Percentiles rank a stretch among this genome's conserved stretches.
Evolutionary conservation across 53 echinoderm and acorn worm genomes (phyloP).

Genomic region (Glandiceps talaboti): DNA sequence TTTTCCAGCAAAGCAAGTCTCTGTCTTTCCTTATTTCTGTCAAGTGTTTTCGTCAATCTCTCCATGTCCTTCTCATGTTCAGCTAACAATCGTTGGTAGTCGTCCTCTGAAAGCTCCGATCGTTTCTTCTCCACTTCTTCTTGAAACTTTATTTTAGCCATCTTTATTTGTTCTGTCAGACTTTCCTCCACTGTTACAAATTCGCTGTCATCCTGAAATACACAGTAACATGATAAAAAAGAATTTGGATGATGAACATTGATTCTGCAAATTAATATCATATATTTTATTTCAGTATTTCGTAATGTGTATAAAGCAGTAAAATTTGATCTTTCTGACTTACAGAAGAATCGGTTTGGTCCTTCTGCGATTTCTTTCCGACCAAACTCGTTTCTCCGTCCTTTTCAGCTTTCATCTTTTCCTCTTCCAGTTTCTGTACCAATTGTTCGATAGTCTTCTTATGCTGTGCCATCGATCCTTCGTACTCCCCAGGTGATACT

Average conservation of each 20-base stretch:
- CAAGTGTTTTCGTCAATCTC: slow-evolving; percentile 35
- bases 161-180: slow-evolving; percentile 55
- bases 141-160: slow-evolving; percentile 35
- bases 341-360: too few species aligned
- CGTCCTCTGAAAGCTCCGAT: slow-evolving; percentile 48
- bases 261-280: too few species aligned
- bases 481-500: slow-evolving; percentile 1
- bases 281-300: too few species aligned
- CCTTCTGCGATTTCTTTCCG: neutral
- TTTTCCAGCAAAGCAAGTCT: neutral
- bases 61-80: slow-evolving; percentile 61
- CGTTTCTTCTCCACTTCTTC: slow-evolving; percentile 29
- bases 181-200: slow-evolving; percentile 4
- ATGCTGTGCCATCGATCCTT: neutral
- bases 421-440: neutral
- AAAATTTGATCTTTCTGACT: too few species aligned
- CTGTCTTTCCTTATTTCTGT: slow-evolving; percentile 14
- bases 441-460: neutral
- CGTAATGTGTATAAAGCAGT: too few species aligned
- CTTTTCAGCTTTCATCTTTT: neutral
- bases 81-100: slow-evolving; percentile 43
- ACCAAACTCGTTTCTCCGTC: neutral
- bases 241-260: too few species aligned
- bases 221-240: too few species aligned
- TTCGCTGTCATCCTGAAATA: too few species aligned